Percentiles rank a stretch among this genome's conserved stretches.
Conservation (phyloP, 2,888 invertebrate species). For the Artemia sinica region DNA sequence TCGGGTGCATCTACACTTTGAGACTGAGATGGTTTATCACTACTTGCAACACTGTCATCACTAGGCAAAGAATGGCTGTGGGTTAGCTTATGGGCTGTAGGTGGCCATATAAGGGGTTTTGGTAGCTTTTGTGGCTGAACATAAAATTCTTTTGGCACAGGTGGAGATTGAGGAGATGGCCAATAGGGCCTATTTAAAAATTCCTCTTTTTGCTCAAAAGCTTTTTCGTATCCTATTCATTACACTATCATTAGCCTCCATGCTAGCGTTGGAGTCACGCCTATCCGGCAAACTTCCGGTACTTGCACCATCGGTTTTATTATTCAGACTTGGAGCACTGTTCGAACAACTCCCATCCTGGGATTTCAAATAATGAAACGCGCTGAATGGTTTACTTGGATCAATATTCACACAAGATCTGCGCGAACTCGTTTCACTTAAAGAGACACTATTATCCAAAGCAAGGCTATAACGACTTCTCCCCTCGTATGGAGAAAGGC, state of each 20-base stretch:
- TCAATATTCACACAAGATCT: slow-evolving; percentile 23
- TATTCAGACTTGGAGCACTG: slow-evolving; percentile 18
- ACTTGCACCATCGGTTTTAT: slow-evolving; percentile 22
- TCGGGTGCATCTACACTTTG: slow-evolving; percentile 7
- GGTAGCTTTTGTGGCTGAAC: slow-evolving; percentile 59
- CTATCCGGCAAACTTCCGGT: slow-evolving; percentile 21
- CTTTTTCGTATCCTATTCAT: slow-evolving; percentile 46
- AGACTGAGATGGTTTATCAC: neutral
- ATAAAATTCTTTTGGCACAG: slow-evolving; percentile 45
- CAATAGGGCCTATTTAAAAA: slow-evolving; percentile 55
- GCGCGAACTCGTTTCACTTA: slow-evolving; percentile 5
- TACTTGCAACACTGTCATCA: slow-evolving; percentile 1
- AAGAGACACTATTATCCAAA: slow-evolving; percentile 24
- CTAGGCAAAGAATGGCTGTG: slow-evolving; percentile 5
- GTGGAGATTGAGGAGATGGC: slow-evolving; percentile 36
- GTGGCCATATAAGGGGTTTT: slow-evolving; percentile 48
- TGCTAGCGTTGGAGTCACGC: slow-evolving; percentile 30
- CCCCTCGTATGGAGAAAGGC: slow-evolving; percentile 24
- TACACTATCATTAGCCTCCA: slow-evolving; percentile 28
- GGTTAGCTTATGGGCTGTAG: slow-evolving; percentile 30
- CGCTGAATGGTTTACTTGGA: slow-evolving; percentile 27
- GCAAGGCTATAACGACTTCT: slow-evolving; percentile 17
- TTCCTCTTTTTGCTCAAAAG: slow-evolving; percentile 74
- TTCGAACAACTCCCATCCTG: slow-evolving; percentile 17
- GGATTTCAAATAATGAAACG: slow-evolving; percentile 20